These are phyloP conservation scores for Emesis russula DNA, from an alignment of 2,888 invertebrate genomes.

Conservation along the genomic window DNA sequence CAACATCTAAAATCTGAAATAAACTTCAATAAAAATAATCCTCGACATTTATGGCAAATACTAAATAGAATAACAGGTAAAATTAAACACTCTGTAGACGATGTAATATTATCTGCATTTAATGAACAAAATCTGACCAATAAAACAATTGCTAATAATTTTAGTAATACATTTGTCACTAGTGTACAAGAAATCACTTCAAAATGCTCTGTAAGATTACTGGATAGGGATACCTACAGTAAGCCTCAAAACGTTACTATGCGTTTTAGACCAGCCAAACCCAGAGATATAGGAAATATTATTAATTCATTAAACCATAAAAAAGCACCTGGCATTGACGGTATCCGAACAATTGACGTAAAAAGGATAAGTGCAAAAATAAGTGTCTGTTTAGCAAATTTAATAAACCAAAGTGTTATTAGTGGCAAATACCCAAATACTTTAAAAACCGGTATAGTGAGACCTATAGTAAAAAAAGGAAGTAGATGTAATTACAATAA, in stretches of 20 bases:
- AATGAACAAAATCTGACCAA: background rate
- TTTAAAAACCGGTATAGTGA: constrained; percentile 60
- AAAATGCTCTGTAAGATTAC: background rate
- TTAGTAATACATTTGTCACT: constrained; percentile 7
- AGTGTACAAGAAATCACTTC: background rate
- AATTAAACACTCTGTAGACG: constrained; percentile 44
- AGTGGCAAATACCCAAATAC: constrained; percentile 49
- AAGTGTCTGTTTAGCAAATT: background rate
- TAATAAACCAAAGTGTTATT: constrained; percentile 53
- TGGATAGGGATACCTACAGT: background rate
- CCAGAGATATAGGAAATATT: background rate
- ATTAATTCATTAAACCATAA: background rate
- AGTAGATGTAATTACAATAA: constrained; percentile 31
- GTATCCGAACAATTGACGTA: constrained; percentile 49
- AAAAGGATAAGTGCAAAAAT: constrained; percentile 22
- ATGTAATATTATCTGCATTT: constrained; percentile 45
- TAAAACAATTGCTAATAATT: constrained; percentile 40
- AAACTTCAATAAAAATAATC: constrained; percentile 30
- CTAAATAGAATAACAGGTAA: constrained; percentile 52
- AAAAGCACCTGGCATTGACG: constrained; percentile 41
- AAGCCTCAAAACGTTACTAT: background rate
- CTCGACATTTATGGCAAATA: constrained; percentile 43
- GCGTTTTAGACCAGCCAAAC: background rate
- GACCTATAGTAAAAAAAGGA: constrained; percentile 70
- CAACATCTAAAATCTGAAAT: constrained; percentile 36